Conservation (phyloP, 2,113 vertebrate genomes). For the Zosterops japonicus region DNA sequence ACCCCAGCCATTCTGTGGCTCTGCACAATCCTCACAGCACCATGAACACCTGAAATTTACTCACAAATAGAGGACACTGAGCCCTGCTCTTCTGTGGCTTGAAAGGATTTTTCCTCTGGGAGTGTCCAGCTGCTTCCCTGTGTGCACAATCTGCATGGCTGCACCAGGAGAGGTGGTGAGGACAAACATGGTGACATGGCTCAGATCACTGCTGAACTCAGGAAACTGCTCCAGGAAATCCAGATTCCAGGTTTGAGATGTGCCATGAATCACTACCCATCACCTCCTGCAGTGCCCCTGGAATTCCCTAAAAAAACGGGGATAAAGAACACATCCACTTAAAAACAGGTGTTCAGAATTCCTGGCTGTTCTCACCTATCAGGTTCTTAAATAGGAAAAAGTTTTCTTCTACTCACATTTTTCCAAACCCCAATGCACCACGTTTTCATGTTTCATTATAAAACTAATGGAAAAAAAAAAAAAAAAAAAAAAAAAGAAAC, state of each 20-base stretch:
- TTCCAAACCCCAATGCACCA: background rate
- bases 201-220: background rate
- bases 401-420: background rate
- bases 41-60: background rate
- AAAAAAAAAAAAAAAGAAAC: background rate
- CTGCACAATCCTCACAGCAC: background rate
- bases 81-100: background rate
- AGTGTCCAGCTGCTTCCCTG: background rate
- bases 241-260: background rate
- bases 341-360: background rate
- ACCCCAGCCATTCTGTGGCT: background rate
- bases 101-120: background rate
- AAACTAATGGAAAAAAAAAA: background rate
- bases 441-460: background rate
- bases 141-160: background rate
- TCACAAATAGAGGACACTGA: background rate
- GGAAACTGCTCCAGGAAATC: constrained; percentile 16
- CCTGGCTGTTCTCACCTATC: background rate
- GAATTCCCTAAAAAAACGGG: background rate
- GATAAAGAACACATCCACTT: background rate
- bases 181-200: background rate
- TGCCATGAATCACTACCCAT: background rate
- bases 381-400: background rate
- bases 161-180: background rate
- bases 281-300: background rate